phyloP scores from a whole-genome alignment of 2,797 vertebrate species.

The Morus bassanus region DNA sequence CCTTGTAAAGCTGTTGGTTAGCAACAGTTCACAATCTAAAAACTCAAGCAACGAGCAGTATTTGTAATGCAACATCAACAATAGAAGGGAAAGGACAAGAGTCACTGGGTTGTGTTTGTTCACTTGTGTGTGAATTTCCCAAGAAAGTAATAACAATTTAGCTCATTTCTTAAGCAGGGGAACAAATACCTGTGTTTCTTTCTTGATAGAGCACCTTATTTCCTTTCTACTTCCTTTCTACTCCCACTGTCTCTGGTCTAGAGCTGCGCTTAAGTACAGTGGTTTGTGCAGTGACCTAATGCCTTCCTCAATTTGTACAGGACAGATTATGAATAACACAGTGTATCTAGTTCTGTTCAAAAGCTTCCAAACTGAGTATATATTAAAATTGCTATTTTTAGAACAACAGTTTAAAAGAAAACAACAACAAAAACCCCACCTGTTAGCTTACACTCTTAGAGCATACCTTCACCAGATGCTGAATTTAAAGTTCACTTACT shows the following conservation, averaged over 20 bases:
- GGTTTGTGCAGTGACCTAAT: not conserved
- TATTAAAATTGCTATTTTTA: not conserved
- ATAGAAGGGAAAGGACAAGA: not conserved
- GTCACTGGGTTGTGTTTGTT: not conserved
- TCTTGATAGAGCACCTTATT: not conserved
- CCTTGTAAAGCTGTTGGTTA: not conserved
- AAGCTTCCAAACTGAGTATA: not conserved
- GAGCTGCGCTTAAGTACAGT: not conserved
- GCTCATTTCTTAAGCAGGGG: not conserved
- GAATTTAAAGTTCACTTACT: not conserved
- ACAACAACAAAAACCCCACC: not conserved
- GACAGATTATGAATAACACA: not conserved
- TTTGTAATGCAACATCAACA: not conserved
- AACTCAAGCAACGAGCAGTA: not conserved
- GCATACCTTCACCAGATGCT: not conserved
- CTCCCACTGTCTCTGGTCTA: not conserved
- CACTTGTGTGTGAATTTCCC: not conserved
- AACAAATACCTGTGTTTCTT: not conserved
- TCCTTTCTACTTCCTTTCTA: not conserved
- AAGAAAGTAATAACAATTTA: not conserved
- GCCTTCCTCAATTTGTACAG: not conserved
- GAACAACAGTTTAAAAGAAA: not conserved
- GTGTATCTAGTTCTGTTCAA: not conserved
- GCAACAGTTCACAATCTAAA: not conserved
- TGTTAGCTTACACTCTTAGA: not conserved